A percentile compares a stretch with the other conserved stretches of the same genome.
Evolutionary conservation across 2,888 invertebrate species (phyloP).

Genomic region (Nomada flava): DNA sequence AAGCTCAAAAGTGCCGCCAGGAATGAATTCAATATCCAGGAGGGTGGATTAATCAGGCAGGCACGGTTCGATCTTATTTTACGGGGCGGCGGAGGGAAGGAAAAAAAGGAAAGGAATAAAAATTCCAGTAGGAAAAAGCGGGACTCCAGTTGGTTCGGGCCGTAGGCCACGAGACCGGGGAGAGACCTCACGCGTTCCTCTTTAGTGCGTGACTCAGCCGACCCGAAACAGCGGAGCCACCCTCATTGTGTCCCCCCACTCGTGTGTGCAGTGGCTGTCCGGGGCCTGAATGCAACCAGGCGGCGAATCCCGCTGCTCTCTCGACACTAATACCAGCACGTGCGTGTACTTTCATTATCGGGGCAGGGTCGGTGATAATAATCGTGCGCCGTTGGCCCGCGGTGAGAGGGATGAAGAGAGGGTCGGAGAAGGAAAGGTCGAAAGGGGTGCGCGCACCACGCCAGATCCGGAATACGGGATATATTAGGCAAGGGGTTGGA

Average conservation of each 20-base stretch:
- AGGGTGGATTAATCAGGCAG: background rate
- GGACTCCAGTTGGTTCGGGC: constrained; percentile 8
- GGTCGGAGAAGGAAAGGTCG: constrained; percentile 58
- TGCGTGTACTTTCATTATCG: constrained; percentile 80
- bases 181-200: constrained; percentile 70
- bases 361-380: constrained; percentile 79
- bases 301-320: constrained; percentile 68
- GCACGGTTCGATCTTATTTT: background rate
- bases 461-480: constrained; percentile 66
- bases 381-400: constrained; percentile 73
- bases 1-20: background rate
- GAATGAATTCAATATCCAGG: background rate
- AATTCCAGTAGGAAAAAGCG: constrained; percentile 32
- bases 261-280: constrained; percentile 26
- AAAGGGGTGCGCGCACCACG: constrained; percentile 56
- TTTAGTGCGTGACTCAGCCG: constrained; percentile 80
- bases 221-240: constrained; percentile 75
- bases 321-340: constrained; percentile 70
- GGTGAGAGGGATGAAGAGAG: constrained; percentile 40
- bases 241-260: constrained; percentile 61
- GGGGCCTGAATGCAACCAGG: constrained; percentile 70
- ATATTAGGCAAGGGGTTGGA: constrained; percentile 71
- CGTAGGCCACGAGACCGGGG: constrained; percentile 41
- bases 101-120: constrained; percentile 29
- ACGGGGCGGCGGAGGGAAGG: no score